Base-by-base conservation (phyloP, 2,113 vertebrate genomes). In the Siniperca chuatsi region DNA sequence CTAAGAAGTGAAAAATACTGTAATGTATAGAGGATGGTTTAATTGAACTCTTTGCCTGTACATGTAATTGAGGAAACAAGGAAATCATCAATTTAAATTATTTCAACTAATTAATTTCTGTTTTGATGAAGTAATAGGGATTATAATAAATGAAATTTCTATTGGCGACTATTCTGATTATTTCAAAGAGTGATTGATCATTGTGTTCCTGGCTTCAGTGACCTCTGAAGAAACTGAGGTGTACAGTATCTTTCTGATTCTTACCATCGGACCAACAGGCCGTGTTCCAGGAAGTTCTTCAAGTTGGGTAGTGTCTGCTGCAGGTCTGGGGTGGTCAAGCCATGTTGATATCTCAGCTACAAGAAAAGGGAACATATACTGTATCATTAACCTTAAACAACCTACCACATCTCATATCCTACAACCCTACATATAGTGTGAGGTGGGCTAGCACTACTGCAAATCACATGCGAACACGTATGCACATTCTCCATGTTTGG, bases 241-340 rank as follows among this genome's bases (percentile, higher is more conserved):
- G 18, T 46, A 20, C 44, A 20, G 25, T 62, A 20, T 70, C 40
- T 25, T 40, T 54, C 4, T 83, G 52, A 33, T 33, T 96, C 98
- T 97, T 91, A 99, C 98, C 98, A 99, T 95, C 97, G 95, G 88
- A 99, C 97, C 96, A 99, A 96, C 21, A 99, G 95, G 46, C 98
- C 98, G 8, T 98, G 97, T 77, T 99, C 98, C 95, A 99, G 94
- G 90, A 99, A 99, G 95, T 96, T 97, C 95, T 99, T 99, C 94
- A 99, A 95, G 94, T 99, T 99, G 54, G 98, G 98, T 82, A 99
- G 96, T n/a, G 98, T 99, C 92, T 98, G 98, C 81, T 97, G 96
- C 90, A 99, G 95, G 89, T 99, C 98, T 48, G 98, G 97, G 79
- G 98, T 99, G 90, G 97, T 97, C 86, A 99, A 91, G 58, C 97